Evolutionary conservation across 2,797 vertebrate species (phyloP), one percentile per base, ranked within the genome.

Genomic region (Scleropages formosus): DNA sequence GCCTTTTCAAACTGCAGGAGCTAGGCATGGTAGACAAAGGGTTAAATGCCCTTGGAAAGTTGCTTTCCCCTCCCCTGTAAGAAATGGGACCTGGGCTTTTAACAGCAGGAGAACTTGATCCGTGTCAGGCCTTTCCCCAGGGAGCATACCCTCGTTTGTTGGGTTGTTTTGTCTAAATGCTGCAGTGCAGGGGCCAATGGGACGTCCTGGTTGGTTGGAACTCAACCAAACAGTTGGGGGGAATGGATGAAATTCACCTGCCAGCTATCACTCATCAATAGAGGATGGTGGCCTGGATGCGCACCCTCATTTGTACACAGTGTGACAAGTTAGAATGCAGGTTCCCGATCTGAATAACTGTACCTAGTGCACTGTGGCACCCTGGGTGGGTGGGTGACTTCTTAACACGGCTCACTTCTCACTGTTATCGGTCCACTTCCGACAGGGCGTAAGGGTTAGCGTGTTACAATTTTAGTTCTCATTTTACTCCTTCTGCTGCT

Each of bases 61-160:
- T 59, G 58, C 24, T 68, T 64, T 72, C 22, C 53, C 22, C 59
- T 51, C 66, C 59, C 67, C 31, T 66, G 16, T 63, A 46, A 72
- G 61, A 53, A 67, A 74, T 66, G 49, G 67, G 56, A 67, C 72
- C 72, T 65, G 51, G 67, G 61, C 24, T 72, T 72, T 74, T 58
- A 87, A 79, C 77, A 76, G 47, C 81, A 78, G 85, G 74, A 79
- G 82, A 77, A 71, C 0, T 81, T 86, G 83, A 90, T 89, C 83
- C 82, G 82, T 85, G 74, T 80, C 79, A 82, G 82, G 60, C 78
- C 79, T 78, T 88, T 83, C 84, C 82, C 73, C 66, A 79, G 66
- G 51, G 0, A 44, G 13, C 88, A 80, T 76, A 82, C 88, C 82
- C 80, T 85, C 82, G 77, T 74, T 75, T 84, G 74, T 78, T 68